Evolutionary conservation across 2,797 vertebrate genomes (phyloP), one percentile per base, ranked within the genome.

Genomic region (Chaunax sp.): DNA sequence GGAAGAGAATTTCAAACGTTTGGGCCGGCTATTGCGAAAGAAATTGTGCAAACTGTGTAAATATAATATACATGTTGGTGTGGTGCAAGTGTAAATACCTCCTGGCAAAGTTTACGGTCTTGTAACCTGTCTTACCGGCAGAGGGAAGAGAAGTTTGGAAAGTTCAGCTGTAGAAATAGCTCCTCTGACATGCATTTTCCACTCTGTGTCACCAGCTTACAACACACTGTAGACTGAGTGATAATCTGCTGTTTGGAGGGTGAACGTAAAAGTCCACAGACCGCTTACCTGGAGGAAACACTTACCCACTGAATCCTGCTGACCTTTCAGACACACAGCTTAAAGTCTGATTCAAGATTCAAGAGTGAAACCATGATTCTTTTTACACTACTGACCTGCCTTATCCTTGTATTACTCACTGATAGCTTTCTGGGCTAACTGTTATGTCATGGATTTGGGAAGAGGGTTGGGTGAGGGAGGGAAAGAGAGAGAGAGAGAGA

Each of bases 401-500:
- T 47, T 64, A 9, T 5, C 58, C 8, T 45, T 75, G 47, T 77
- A 66, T 15, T 41, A 40, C 72, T 67, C 26, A 66, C 54, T 62
- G 71, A 58, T 58, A 52, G 49, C 69, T 81, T 66, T 75, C 13
- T 30, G 38, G 38, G 80, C 81, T 80, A 87, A 81, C 62, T 85
- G 78, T 89, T 89, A 82, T 77, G 82, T 92, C 86, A 89, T 76
- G 79, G 76, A 81, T 86, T 83, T 87, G 68, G 61, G 75, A 69
- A 81, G 70, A 61, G 74, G 80, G 53, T 66, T 55, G 72, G 52
- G 81, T 43, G 65, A 61, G 71, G 56, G 70, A 46, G 69, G 58
- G 72, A 19, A 14, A 56, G 18, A 11, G 73, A 5, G 58, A 28
- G 64, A 25, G 69, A n/a, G 72, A 43, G 80, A 41, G 63, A 51